These are phyloP conservation scores for Apomyelois bistriatella DNA, from an alignment of 2,888 invertebrate genomes.

Conservation along the genomic window DNA sequence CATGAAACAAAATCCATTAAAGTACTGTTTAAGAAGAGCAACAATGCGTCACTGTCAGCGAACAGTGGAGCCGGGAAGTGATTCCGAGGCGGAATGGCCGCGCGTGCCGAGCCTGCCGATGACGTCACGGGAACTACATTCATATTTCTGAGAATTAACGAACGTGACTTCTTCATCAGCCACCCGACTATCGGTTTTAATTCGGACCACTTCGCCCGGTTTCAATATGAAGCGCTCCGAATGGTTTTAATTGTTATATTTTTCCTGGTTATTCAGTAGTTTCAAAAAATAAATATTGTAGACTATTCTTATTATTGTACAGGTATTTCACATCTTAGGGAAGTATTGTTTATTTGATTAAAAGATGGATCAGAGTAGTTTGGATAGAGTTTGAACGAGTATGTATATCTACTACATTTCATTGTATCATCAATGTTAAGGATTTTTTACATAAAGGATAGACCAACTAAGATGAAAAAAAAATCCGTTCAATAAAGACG, in stretches of 20 bases:
- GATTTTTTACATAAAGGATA: too few species aligned
- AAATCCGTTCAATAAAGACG: too few species aligned
- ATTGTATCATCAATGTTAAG: too few species aligned
- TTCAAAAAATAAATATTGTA: too few species aligned
- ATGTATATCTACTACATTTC: too few species aligned
- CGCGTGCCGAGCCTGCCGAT: slow-evolving; percentile 66
- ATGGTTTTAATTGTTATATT: background rate
- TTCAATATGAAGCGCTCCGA: background rate
- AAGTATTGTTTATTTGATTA: too few species aligned
- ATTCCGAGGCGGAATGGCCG: slow-evolving; percentile 72
- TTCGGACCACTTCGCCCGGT: background rate
- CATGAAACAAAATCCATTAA: slow-evolving; percentile 75
- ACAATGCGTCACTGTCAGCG: slow-evolving; percentile 74
- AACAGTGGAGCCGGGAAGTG: slow-evolving; percentile 67
- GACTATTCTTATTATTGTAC: too few species aligned
- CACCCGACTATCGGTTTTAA: slow-evolving; percentile 11
- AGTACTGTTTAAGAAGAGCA: slow-evolving; percentile 73
- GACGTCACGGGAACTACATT: slow-evolving; percentile 58
- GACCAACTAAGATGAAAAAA: too few species aligned
- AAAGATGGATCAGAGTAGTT: too few species aligned
- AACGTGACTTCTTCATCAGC: slow-evolving; percentile 50
- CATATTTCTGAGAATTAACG: slow-evolving; percentile 66
- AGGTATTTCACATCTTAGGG: too few species aligned
- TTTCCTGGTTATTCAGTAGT: too few species aligned
- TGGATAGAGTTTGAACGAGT: too few species aligned